Evolutionary conservation across 2,113 vertebrate genomes (phyloP).

Genomic region (Gavia stellata): DNA sequence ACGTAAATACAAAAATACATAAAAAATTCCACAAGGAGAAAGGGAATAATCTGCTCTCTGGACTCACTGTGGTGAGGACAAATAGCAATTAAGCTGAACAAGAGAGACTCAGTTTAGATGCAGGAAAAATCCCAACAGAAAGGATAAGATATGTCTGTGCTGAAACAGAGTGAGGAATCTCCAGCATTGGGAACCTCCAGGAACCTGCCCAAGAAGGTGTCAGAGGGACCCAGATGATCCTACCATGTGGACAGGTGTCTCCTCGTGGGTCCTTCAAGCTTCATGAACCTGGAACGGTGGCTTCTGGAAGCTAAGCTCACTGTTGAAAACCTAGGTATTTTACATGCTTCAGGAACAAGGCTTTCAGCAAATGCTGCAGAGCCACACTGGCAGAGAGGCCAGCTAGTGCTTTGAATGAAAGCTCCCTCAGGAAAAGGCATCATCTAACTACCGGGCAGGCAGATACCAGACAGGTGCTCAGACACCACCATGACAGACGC

Average conservation of each 20-base stretch:
- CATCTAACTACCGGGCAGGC: fast-evolving
- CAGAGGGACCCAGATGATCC: background rate
- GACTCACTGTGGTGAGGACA: background rate
- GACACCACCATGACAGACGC: background rate
- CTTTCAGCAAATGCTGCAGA: background rate
- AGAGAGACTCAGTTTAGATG: background rate
- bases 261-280: background rate
- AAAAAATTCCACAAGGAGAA: background rate
- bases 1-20: background rate
- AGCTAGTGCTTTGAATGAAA: background rate
- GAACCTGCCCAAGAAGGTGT: background rate
- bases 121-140: background rate
- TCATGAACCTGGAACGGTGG: background rate
- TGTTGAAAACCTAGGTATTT: background rate
- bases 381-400: background rate
- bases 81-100: background rate
- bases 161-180: background rate
- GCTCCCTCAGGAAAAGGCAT: background rate
- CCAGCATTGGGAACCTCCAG: background rate
- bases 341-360: background rate
- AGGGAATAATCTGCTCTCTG: background rate
- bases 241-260: background rate
- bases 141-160: background rate
- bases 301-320: background rate
- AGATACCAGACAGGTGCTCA: background rate